phyloP scores from a whole-genome alignment of 2,888 invertebrate genomes.

The Lymantria monacha region DNA sequence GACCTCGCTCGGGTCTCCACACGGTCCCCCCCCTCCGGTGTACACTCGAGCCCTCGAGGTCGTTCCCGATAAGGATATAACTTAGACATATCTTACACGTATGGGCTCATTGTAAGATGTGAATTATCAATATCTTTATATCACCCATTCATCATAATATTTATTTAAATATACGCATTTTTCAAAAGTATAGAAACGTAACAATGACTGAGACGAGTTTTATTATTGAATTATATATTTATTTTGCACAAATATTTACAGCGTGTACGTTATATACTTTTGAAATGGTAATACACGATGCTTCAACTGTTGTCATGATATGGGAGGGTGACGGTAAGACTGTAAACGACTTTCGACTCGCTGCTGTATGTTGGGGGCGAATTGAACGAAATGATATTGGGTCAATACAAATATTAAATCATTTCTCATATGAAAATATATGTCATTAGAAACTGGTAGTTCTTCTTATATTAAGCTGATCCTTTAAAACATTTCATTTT shows the following conservation, averaged over 20 bases:
- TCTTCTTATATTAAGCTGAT: too few species aligned
- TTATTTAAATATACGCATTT: not conserved
- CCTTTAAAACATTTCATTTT: too few species aligned
- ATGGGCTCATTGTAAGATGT: not conserved
- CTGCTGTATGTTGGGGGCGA: too few species aligned
- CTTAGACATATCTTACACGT: not conserved
- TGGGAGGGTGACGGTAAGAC: not conserved
- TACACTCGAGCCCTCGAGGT: not conserved
- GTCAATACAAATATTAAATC: too few species aligned
- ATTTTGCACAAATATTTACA: not conserved
- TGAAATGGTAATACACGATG: not conserved
- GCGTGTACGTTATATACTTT: not conserved
- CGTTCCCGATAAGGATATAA: not conserved
- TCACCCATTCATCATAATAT: not conserved
- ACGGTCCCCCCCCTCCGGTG: not conserved
- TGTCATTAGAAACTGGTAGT: too few species aligned
- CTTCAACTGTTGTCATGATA: not conserved
- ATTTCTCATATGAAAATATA: too few species aligned
- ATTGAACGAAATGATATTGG: too few species aligned
- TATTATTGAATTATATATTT: not conserved
- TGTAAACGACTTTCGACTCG: not conserved
- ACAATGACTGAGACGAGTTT: not conserved
- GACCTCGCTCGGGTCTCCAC: not conserved
- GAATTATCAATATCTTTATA: not conserved
- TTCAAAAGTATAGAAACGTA: not conserved